Evolutionary conservation across 2,888 invertebrate genomes (phyloP).

Genomic region (Tenthredo mesomela): DNA sequence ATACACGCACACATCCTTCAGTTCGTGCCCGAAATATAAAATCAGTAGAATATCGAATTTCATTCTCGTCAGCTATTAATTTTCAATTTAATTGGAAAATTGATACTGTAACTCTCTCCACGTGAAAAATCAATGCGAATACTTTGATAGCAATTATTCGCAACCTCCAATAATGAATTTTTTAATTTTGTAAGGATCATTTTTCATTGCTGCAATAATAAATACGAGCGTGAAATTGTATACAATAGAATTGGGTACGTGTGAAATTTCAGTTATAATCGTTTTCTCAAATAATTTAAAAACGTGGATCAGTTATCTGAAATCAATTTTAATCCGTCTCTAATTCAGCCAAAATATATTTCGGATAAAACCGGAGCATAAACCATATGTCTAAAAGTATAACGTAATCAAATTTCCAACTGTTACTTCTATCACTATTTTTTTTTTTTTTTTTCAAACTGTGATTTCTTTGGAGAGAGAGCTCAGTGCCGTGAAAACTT

Average conservation of each 20-base stretch:
- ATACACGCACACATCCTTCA: neutral
- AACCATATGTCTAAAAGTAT: neutral
- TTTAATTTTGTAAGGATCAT: neutral
- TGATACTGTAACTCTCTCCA: neutral
- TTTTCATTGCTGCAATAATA: neutral
- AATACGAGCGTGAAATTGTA: neutral
- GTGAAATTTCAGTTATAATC: neutral
- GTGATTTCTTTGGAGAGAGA: neutral
- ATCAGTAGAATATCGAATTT: constrained; percentile 12
- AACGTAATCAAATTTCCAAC: neutral
- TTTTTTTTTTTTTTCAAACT: neutral
- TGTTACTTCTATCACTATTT: neutral
- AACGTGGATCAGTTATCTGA: neutral
- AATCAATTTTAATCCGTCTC: neutral
- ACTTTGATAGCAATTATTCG: neutral
- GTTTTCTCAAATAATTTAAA: neutral
- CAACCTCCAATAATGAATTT: neutral
- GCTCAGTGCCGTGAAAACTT: neutral
- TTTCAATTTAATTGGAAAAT: constrained; percentile 17
- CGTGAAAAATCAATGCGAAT: neutral
- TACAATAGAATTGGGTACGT: neutral
- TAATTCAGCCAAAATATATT: neutral
- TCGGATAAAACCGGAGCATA: neutral
- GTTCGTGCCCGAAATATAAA: neutral
- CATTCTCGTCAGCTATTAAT: neutral